A percentile compares a stretch with the other conserved stretches of the same genome.
Evolutionary conservation across 2,797 vertebrate genomes (phyloP).

Genomic region (Crocodylus rhombifer): DNA sequence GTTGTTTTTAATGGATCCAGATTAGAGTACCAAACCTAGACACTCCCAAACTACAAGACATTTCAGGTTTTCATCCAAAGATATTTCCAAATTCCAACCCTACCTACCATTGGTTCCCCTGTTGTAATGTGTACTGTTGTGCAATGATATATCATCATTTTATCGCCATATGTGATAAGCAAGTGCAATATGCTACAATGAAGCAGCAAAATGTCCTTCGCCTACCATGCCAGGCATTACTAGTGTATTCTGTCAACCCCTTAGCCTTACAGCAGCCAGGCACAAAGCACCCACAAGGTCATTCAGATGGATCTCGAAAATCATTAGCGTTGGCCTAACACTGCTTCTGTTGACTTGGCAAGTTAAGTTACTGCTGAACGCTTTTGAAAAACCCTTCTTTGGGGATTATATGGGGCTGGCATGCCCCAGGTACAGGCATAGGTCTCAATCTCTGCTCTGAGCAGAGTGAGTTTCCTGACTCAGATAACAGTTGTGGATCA

Average conservation of each 20-base stretch:
- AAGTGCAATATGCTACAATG: neutral
- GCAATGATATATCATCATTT: neutral
- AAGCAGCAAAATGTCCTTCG: neutral
- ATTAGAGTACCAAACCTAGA: neutral
- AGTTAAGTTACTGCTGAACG: neutral
- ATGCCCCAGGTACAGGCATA: rapidly evolving
- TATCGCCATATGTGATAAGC: neutral
- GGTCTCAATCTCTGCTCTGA: neutral
- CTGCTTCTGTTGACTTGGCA: neutral
- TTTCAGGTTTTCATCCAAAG: neutral
- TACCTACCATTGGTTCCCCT: neutral
- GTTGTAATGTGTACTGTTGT: neutral
- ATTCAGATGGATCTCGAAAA: neutral
- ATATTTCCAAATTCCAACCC: neutral
- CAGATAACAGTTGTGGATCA: neutral
- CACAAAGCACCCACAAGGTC: neutral
- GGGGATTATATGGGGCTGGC: neutral
- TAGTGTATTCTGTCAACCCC: neutral
- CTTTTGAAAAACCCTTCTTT: neutral
- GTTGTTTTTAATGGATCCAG: neutral
- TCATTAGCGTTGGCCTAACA: neutral
- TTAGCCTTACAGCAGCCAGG: neutral
- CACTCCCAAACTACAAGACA: neutral
- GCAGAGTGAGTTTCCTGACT: neutral
- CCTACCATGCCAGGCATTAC: neutral